Base-by-base conservation (phyloP, 2,113 vertebrate species). In the Thunnus maccoyii region DNA sequence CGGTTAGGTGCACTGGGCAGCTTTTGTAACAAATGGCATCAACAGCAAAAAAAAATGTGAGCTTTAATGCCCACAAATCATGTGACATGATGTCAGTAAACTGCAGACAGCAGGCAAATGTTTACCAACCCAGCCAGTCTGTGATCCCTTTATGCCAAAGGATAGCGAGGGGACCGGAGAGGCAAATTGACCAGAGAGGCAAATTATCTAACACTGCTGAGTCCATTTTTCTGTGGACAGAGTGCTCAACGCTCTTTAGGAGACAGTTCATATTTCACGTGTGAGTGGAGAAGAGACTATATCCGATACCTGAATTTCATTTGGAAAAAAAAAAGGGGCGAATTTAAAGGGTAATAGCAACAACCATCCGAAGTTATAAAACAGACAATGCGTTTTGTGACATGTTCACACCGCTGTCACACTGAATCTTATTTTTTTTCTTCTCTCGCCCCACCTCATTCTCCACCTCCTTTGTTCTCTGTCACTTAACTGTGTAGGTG, bases 231-330 rank as follows among this genome's bases (percentile, higher is more conserved):
- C 57, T 81, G 84, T 73, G 76, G 82, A 81, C 79, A 55, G 70
- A 83, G 79, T 52, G 78, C 54, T 83, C 71, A 57, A 48, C 5
- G 75, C 69, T 80, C 46, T 76, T 54, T 62, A 57, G 41, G 20
- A 77, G 76, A 18, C 17, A 55, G 85, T 82, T 89, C 90, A 76
- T 78, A 62, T 89, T 88, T 88, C 86, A 83, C 78, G 22, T 0
- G n/a, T 41, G 83, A 76, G 87, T 62, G 80, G 79, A 70, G 60
- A 76, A 67, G 48, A 46, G 78, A 82, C 76, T 81, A 57, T 72
- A 88, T 61, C 72, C 14, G 61, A 86, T 84, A 79, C 57, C 68
- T 57, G 64, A 77, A 80, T 82, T 80, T 79, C 66, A 87, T 90
- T 81, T 61, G 77, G 32, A 78, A 73, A 69, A 78, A 86, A 70